These are phyloP conservation scores for Pipra filicauda DNA, from an alignment of 2,113 vertebrate genomes.

Conservation along the genomic window DNA sequence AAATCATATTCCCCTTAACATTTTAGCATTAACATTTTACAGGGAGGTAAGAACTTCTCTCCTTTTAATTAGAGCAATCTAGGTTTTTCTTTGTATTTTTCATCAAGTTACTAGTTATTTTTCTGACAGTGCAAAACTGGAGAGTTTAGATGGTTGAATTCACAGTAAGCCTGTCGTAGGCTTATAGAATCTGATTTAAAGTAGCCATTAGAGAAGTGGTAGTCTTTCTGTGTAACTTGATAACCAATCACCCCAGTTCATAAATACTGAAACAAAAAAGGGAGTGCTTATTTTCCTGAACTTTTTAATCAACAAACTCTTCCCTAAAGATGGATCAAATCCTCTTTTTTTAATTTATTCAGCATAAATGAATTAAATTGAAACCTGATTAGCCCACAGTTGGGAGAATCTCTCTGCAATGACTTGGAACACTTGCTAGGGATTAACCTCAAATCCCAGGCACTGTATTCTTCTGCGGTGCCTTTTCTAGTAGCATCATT, in stretches of 20 bases:
- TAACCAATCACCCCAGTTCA: neutral
- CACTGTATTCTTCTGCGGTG: neutral
- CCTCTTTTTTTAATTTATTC: conserved; percentile 34
- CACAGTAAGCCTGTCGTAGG: neutral
- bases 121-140: neutral
- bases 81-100: neutral
- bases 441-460: conserved; percentile 33
- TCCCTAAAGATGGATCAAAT: conserved; percentile 12
- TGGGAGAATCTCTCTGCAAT: neutral
- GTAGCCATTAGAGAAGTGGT: neutral
- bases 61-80: neutral
- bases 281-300: neutral
- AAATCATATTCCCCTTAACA: neutral
- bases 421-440: neutral
- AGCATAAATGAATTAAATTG: conserved; percentile 35
- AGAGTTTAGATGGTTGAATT: neutral
- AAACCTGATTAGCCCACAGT: conserved; percentile 22
- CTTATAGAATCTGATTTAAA: neutral
- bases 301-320: neutral
- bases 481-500: neutral
- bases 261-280: neutral
- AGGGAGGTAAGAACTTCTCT: neutral
- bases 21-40: neutral
- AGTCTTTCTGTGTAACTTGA: neutral
- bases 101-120: neutral